Base-by-base conservation (phyloP, 2,113 vertebrate species). In the Propithecus coquereli region DNA sequence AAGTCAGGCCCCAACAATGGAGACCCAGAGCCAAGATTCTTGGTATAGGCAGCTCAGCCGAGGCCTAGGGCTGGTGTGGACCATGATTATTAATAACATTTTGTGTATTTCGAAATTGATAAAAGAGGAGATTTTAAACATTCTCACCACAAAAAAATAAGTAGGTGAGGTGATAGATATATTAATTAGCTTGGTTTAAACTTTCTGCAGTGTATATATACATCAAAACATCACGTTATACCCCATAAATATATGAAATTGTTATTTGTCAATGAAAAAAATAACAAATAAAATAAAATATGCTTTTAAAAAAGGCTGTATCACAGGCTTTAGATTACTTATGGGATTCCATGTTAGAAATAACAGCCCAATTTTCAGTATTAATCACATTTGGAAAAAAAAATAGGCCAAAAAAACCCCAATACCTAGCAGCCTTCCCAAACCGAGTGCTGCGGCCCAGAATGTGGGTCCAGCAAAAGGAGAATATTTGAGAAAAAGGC, bases 41-140 rank as follows among this genome's bases (percentile, higher is more conserved):
- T 16, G 2, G 1, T 1, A 22, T 13, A 18, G 40, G 4, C 50
- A 11, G 59, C 2, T 90, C 80, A 3, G 47, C 6, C 5, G 4
- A 57, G 83, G 54, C 54, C 40, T 63, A n/a, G 0, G 61, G 57
- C 81, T 65, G 25, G 13, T 13, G 14, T 11, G 11, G 30, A 32
- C 18, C 17, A 13, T 37, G 32, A 47, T n/a, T 87, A 34, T 22
- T 86, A 23, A 86, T 17, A 71, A 37, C 37, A 23, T 80, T 4
- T 47, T 25, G 61, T 50, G 13, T n/a, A 80, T 73, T 73, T 81
- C 74, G 57, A 54, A 63, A 50, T 47, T 32, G 20, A 40, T 40
- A 27, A 71, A 18, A 32, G 22, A 40, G n/a, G 25, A 45, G 23
- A 82, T 82, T 92, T 82, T 34, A 92, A 74, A 52, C 54, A 23